Conservation (phyloP, 2,797 vertebrate species). For the Xenentodon cancila region DNA sequence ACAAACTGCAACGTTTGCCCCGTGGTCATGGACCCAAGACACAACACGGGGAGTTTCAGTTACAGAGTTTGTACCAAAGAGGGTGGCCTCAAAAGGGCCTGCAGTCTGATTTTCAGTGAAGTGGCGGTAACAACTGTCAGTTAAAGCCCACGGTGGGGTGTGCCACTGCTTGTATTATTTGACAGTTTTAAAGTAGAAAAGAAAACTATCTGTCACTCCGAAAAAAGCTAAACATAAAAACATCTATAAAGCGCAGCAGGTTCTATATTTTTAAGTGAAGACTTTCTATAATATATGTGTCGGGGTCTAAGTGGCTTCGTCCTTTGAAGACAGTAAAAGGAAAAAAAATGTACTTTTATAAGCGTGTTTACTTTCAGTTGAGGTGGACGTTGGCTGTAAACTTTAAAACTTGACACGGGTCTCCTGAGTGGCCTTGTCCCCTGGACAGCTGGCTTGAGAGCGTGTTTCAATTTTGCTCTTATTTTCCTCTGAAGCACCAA, state of each 20-base stretch:
- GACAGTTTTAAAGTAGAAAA: conserved; percentile 25
- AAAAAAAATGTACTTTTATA: no score
- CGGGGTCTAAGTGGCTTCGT: conserved; percentile 53
- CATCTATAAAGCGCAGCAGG: conserved; percentile 60
- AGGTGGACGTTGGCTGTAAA: conserved; percentile 32
- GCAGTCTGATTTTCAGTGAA: conserved; percentile 74
- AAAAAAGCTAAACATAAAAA: conserved; percentile 50
- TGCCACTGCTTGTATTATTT: conserved; percentile 24
- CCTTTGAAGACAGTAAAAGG: conserved; percentile 1
- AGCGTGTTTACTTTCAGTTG: conserved; percentile 1
- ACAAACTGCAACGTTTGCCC: conserved; percentile 81
- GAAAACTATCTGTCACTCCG: conserved; percentile 59
- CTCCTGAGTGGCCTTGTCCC: conserved; percentile 1
- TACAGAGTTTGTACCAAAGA: conserved; percentile 36
- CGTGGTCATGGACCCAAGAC: conserved; percentile 82
- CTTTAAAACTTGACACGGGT: conserved; percentile 38
- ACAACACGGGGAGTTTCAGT: conserved; percentile 70
- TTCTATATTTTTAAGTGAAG: conserved; percentile 16
- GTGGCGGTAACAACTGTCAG: conserved; percentile 67
- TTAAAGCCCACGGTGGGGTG: conserved; percentile 50
- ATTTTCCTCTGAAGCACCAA: no score
- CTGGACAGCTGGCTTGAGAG: no score
- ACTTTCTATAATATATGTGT: conserved; percentile 26
- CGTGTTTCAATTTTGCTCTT: no score
- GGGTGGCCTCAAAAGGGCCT: conserved; percentile 50